These are phyloP conservation scores for Pocillopora damicornis DNA, from an alignment of 64 coral and sea anemone genomes.

Conservation along the genomic window DNA sequence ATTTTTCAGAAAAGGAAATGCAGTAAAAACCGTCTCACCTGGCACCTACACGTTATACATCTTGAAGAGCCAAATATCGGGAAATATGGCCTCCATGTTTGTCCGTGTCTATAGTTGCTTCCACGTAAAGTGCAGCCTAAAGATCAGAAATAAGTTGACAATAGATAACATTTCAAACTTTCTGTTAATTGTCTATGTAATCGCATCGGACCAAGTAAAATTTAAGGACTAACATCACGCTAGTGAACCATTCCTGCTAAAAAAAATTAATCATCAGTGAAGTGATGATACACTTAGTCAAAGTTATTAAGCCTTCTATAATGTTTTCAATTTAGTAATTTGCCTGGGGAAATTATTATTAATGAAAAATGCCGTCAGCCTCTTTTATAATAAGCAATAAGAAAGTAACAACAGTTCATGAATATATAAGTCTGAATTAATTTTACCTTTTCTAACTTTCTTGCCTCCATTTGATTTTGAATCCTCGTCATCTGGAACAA, in stretches of 20 bases:
- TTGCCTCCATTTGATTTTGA: not conserved
- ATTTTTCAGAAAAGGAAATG: not conserved
- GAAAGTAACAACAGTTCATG: not conserved
- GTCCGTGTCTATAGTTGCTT: constrained; percentile 31
- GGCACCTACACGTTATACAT: constrained; percentile 66
- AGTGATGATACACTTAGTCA: too few species aligned
- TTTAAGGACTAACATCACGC: too few species aligned
- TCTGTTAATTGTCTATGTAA: not conserved
- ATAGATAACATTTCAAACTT: not conserved
- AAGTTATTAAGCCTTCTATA: too few species aligned
- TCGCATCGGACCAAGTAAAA: too few species aligned
- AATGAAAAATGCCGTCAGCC: too few species aligned
- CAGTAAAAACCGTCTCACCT: constrained; percentile 37
- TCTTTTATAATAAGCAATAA: too few species aligned
- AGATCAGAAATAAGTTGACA: not conserved
- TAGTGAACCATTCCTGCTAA: too few species aligned
- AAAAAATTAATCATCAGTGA: too few species aligned
- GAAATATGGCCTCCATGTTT: constrained; percentile 66
- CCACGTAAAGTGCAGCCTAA: constrained; percentile 41
- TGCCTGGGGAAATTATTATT: too few species aligned
- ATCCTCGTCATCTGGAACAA: not conserved
- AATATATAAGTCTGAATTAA: not conserved
- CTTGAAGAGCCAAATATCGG: constrained; percentile 62
- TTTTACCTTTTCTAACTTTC: not conserved
- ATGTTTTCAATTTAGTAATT: too few species aligned